A percentile compares a stretch with the other conserved stretches of the same genome.
These are phyloP conservation scores for Platyrinchus mystaceus DNA, from an alignment of 2,797 vertebrate species.

Conservation along the genomic window DNA sequence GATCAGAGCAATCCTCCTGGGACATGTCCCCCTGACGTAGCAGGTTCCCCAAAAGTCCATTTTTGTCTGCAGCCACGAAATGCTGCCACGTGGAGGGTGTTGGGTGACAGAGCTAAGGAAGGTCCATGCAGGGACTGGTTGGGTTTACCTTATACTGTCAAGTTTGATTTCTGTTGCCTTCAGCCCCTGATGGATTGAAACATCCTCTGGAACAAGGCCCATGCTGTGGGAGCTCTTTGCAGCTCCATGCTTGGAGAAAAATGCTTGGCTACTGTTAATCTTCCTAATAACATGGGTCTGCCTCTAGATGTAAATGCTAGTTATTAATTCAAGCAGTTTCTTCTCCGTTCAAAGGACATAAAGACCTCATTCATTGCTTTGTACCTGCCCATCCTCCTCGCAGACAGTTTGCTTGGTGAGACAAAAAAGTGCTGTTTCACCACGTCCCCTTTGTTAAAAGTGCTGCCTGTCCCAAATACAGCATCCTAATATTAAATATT, in stretches of 20 bases:
- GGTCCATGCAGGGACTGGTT: background rate
- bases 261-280: background rate
- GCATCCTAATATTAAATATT: background rate
- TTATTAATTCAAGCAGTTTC: conserved; percentile 1
- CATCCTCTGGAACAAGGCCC: accelerated
- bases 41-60: background rate
- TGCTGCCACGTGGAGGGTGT: background rate
- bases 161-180: background rate
- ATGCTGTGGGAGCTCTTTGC: background rate
- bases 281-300: background rate
- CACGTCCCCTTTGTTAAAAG: background rate
- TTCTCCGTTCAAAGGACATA: background rate
- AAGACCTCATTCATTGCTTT: background rate
- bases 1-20: background rate
- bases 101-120: background rate
- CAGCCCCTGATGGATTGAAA: background rate
- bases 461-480: background rate
- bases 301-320: background rate
- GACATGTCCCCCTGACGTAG: background rate
- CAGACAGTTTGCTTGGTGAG: background rate
- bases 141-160: background rate
- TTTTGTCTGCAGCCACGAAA: background rate
- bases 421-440: background rate
- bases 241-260: background rate
- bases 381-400: background rate